Percentiles rank a stretch among this genome's conserved stretches.
Evolutionary conservation across 2,797 vertebrate species (phyloP).

Genomic region (Botia kubotai): DNA sequence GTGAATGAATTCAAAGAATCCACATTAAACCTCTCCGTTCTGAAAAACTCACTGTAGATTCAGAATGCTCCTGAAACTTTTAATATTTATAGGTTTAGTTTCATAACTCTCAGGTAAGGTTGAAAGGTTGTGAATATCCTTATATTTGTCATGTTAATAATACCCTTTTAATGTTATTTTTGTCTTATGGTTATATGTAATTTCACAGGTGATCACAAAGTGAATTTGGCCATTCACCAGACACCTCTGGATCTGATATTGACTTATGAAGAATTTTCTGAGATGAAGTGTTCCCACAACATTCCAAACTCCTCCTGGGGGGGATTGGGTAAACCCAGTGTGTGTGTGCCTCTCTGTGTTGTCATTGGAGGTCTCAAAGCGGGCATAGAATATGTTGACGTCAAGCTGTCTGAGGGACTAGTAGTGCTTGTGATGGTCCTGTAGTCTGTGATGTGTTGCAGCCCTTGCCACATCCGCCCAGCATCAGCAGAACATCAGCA

Average conservation of each 20-base stretch:
- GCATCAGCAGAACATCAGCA: too few species aligned
- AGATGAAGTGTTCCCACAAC: slow-evolving; percentile 48
- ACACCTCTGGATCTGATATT: slow-evolving; percentile 29
- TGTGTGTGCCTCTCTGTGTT: too few species aligned
- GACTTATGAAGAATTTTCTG: slow-evolving; percentile 17
- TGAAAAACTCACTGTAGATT: background rate
- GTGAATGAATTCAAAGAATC: background rate
- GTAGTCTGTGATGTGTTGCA: too few species aligned
- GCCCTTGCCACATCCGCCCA: too few species aligned
- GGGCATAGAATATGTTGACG: too few species aligned
- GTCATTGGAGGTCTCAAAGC: too few species aligned
- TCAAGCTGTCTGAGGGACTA: too few species aligned
- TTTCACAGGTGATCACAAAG: slow-evolving; percentile 42
- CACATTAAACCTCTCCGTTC: background rate
- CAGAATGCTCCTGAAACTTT: slow-evolving; percentile 37
- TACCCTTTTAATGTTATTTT: background rate
- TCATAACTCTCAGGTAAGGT: slow-evolving; percentile 36
- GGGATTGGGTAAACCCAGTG: too few species aligned
- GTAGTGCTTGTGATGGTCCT: too few species aligned
- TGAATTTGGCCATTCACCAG: slow-evolving; percentile 46
- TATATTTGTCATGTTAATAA: background rate
- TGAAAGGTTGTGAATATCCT: background rate
- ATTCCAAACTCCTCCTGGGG: slow-evolving; percentile 7
- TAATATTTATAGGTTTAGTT: slow-evolving; percentile 8
- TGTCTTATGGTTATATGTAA: background rate